Evolutionary conservation across 1,140 invertebrate species (phyloP).

Genomic region (Eriocheir sinensis): DNA sequence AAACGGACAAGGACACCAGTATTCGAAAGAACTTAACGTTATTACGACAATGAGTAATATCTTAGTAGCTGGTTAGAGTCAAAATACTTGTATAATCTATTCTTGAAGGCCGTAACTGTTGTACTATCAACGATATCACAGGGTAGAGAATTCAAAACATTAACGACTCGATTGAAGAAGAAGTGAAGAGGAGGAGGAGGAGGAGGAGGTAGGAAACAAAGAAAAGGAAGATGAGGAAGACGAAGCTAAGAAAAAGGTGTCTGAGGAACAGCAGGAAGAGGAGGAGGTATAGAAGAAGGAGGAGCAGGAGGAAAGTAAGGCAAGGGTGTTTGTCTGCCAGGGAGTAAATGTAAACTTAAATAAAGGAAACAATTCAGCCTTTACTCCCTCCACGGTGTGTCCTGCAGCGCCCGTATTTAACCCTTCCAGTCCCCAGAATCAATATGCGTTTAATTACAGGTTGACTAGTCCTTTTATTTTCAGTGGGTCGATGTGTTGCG

Average conservation of each 20-base stretch:
- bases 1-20: too few species aligned
- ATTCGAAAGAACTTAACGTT: too few species aligned
- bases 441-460: not conserved
- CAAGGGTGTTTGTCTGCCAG: not conserved
- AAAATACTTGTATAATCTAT: too few species aligned
- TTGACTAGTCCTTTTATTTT: not conserved
- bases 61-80: too few species aligned
- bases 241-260: not conserved
- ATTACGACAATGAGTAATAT: too few species aligned
- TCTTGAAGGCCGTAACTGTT: too few species aligned
- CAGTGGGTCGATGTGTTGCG: not conserved
- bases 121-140: too few species aligned
- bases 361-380: not conserved
- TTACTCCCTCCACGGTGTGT: not conserved
- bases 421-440: constrained; percentile 34
- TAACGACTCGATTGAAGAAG: not conserved
- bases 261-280: not conserved
- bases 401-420: not conserved
- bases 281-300: not conserved
- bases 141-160: too few species aligned
- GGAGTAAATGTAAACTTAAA: not conserved
- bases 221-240: too few species aligned
- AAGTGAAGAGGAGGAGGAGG: not conserved
- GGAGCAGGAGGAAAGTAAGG: not conserved
- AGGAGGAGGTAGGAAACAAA: too few species aligned